Evolutionary conservation across 2,113 vertebrate species (phyloP).

Genomic region (Brevimyrus niger): DNA sequence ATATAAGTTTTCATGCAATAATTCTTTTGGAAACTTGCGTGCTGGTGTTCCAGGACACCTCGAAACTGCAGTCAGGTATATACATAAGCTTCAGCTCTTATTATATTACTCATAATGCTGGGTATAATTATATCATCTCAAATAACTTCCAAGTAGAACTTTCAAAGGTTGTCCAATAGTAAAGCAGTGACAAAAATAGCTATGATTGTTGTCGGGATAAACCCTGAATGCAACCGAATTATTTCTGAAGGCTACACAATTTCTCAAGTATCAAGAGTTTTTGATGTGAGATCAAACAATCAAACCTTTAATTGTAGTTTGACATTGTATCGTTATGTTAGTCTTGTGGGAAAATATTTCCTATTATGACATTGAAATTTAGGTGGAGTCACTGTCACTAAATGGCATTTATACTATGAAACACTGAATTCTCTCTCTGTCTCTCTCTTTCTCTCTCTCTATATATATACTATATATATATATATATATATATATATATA

Average conservation of each 20-base stretch:
- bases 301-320: background rate
- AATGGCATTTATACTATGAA: background rate
- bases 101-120: background rate
- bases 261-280: background rate
- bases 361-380: background rate
- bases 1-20: background rate
- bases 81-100: background rate
- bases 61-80: background rate
- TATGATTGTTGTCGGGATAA: background rate
- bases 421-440: background rate
- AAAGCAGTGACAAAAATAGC: background rate
- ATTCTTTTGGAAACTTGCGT: background rate
- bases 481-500: too few species aligned
- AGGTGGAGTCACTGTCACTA: background rate
- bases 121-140: background rate
- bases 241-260: background rate
- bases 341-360: constrained; percentile 1
- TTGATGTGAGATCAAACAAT: background rate
- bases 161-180: background rate
- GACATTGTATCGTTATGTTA: background rate
- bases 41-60: background rate
- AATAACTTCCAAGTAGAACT: background rate
- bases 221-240: background rate
- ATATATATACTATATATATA: too few species aligned
- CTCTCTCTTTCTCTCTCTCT: too few species aligned